A percentile compares a stretch with the other conserved stretches of the same genome.
These are phyloP conservation scores for Strigamia maritima DNA, from an alignment of 2,888 invertebrate species.

Conservation along the genomic window DNA sequence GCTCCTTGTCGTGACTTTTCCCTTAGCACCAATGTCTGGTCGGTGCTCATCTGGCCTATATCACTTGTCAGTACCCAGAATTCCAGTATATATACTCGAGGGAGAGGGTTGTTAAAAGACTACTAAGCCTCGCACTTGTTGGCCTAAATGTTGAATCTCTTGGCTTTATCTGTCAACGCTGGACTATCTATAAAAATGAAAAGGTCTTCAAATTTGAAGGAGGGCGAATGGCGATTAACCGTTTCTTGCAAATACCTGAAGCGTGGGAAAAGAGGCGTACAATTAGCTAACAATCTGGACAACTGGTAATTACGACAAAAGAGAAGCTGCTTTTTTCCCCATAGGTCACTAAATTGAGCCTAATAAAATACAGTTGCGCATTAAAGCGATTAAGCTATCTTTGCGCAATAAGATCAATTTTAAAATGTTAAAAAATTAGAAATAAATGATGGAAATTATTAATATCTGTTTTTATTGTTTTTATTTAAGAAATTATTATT, in stretches of 20 bases:
- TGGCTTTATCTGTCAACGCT: slow-evolving; percentile 1
- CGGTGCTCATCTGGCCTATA: background rate
- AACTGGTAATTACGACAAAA: background rate
- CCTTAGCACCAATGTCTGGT: background rate
- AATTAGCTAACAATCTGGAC: slow-evolving; percentile 1
- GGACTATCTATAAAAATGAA: background rate
- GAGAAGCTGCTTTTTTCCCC: background rate
- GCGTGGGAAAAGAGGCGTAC: background rate
- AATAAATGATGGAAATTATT: too few species aligned
- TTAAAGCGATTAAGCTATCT: too few species aligned
- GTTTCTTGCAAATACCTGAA: background rate
- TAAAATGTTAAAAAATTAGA: too few species aligned
- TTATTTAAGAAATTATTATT: too few species aligned
- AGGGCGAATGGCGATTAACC: background rate
- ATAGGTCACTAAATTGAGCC: background rate
- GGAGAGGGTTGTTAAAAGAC: background rate
- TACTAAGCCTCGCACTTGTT: background rate
- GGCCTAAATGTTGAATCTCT: background rate
- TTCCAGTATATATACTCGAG: background rate
- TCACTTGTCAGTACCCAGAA: slow-evolving; percentile 2
- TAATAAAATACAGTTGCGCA: slow-evolving; percentile 3
- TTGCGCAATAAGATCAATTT: too few species aligned
- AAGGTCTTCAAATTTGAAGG: background rate
- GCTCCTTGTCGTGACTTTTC: background rate
- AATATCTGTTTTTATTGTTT: too few species aligned